These are phyloP conservation scores for Scaptomyza reducta DNA, from an alignment of 2,888 invertebrate species.

Conservation along the genomic window DNA sequence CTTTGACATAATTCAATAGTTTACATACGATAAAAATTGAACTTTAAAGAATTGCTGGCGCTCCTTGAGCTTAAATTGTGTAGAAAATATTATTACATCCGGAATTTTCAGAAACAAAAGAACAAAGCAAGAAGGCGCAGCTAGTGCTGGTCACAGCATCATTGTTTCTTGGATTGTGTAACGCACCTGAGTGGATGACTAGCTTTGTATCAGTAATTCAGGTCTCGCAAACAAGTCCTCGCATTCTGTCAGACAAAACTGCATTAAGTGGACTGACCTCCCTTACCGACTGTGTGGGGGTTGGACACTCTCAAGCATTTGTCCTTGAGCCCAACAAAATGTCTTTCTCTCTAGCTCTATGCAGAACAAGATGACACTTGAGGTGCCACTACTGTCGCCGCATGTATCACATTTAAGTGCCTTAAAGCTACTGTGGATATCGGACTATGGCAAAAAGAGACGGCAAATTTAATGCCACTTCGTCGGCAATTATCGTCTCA, in stretches of 20 bases:
- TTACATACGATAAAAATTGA: neutral
- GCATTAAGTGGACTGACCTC: no score
- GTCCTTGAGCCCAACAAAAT: slow-evolving; percentile 49
- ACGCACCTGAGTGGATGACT: slow-evolving; percentile 62
- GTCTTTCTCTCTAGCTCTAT: slow-evolving; percentile 36
- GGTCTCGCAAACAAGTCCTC: slow-evolving; percentile 50
- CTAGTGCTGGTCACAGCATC: neutral
- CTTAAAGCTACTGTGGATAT: slow-evolving; percentile 39
- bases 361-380: slow-evolving; percentile 54
- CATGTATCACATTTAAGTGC: slow-evolving; percentile 15
- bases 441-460: slow-evolving; percentile 22
- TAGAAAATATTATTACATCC: no score
- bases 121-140: no score
- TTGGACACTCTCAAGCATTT: slow-evolving; percentile 40
- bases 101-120: neutral
- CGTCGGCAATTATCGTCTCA: slow-evolving; percentile 28
- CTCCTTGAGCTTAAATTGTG: neutral
- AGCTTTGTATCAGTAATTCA: slow-evolving; percentile 49
- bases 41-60: neutral
- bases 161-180: slow-evolving; percentile 40
- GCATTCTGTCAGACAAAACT: slow-evolving; percentile 33
- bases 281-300: neutral
- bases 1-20: neutral
- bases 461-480: slow-evolving; percentile 23
- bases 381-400: slow-evolving; percentile 29